A percentile compares a stretch with the other conserved stretches of the same genome.
phyloP scores from a whole-genome alignment of 1,140 invertebrate genomes.

The Cotesia glomerata region DNA sequence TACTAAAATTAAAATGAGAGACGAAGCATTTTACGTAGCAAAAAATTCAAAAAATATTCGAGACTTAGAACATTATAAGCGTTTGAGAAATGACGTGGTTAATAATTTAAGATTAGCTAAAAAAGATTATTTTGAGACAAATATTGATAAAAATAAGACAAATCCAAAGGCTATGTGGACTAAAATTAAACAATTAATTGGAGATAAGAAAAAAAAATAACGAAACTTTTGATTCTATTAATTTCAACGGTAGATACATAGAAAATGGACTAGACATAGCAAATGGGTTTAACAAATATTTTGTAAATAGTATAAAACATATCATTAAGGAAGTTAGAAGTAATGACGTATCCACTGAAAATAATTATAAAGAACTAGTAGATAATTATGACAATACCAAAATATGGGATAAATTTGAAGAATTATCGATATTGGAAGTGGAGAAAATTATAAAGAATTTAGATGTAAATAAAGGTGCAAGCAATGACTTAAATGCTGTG shows the following conservation, averaged over 20 bases:
- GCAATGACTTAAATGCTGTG: not conserved
- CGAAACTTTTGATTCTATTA: not conserved
- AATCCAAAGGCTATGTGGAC: not conserved
- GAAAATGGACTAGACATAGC: not conserved
- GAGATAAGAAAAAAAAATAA: not conserved
- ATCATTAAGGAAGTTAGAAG: not conserved
- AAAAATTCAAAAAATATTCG: not conserved
- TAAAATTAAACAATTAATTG: not conserved
- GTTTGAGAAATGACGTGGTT: not conserved
- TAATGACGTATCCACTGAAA: not conserved
- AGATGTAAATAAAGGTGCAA: constrained; percentile 1
- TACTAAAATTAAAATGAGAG: not conserved
- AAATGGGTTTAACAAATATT: not conserved
- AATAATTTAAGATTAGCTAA: not conserved
- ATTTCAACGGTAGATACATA: not conserved
- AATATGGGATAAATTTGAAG: not conserved
- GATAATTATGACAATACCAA: not conserved
- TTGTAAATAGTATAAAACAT: not conserved
- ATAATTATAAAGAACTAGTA: constrained; percentile 16
- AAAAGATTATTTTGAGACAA: not conserved
- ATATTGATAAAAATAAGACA: not conserved
- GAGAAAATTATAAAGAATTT: not conserved
- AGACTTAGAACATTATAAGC: not conserved
- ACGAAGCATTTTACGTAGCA: not conserved
- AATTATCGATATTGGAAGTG: not conserved